Conservation (phyloP, 1,140 invertebrate species). For the Lepidurus apus region DNA sequence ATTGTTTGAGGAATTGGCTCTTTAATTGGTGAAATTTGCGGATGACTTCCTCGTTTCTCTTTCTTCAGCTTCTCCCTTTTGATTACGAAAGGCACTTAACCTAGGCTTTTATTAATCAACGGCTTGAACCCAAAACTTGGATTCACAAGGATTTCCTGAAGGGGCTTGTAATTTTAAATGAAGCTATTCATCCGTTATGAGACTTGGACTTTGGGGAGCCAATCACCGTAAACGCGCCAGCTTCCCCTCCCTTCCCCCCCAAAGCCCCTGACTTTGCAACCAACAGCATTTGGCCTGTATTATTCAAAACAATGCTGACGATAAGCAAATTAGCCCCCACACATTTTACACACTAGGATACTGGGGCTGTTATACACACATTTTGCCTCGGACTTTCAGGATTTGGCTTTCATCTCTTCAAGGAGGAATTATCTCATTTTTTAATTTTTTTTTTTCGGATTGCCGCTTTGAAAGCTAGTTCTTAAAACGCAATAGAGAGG, state of each 20-base stretch:
- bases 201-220: conserved; percentile 17
- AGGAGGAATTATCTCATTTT: too few relatives aligned
- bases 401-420: too few relatives aligned
- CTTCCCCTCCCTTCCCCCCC: background rate
- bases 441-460: too few relatives aligned
- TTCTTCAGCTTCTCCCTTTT: background rate
- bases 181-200: conserved; percentile 22
- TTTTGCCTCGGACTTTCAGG: background rate
- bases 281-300: conserved; percentile 19
- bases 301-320: conserved; percentile 22
- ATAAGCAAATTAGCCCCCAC: background rate
- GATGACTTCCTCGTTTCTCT: conserved; percentile 15
- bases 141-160: conserved; percentile 16
- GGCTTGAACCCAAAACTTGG: conserved; percentile 4
- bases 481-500: too few relatives aligned
- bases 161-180: conserved; percentile 17
- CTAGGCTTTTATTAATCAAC: conserved; percentile 19
- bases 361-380: background rate
- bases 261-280: conserved; percentile 5
- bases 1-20: background rate
- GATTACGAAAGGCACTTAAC: conserved; percentile 21
- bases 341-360: background rate
- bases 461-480: too few relatives aligned
- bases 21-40: background rate
- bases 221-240: conserved; percentile 19